Evolutionary conservation across 1,140 invertebrate genomes (phyloP).

Genomic region (Drosophila erecta): DNA sequence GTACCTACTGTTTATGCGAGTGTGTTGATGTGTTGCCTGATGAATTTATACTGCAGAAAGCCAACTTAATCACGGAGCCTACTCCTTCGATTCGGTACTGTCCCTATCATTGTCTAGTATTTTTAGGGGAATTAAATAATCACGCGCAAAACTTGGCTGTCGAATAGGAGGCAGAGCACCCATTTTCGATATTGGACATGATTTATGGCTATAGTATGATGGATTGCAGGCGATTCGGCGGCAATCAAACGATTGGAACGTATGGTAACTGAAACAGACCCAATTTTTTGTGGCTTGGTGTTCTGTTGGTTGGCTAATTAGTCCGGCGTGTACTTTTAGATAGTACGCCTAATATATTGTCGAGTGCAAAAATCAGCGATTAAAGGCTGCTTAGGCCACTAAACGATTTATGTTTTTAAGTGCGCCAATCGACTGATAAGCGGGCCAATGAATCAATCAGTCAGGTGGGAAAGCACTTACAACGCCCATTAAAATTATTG

Average conservation of each 20-base stretch:
- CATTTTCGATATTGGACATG: constrained; percentile 49
- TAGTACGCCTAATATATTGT: constrained; percentile 44
- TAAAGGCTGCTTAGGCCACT: constrained; percentile 38
- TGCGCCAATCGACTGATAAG: constrained; percentile 65
- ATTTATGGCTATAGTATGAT: constrained; percentile 66
- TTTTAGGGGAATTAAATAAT: constrained; percentile 36
- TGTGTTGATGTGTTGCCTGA: not conserved
- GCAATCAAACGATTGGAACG: constrained; percentile 67
- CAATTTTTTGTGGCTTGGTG: no score
- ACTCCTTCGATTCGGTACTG: not conserved
- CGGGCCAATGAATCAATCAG: constrained; percentile 29
- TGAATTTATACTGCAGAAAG: not conserved
- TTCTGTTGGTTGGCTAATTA: constrained; percentile 22
- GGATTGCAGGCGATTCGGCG: constrained; percentile 53
- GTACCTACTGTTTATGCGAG: constrained; percentile 11
- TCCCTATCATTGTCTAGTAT: constrained; percentile 18
- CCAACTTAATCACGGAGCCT: not conserved
- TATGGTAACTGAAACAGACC: constrained; percentile 41
- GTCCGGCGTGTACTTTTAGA: constrained; percentile 15
- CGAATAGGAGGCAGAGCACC: constrained; percentile 25
- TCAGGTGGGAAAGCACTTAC: constrained; percentile 41
- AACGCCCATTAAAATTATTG: constrained; percentile 3
- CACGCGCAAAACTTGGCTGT: constrained; percentile 44
- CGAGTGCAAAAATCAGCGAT: constrained; percentile 66
- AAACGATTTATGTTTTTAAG: constrained; percentile 67